These are phyloP conservation scores for Augochlorella aurata DNA, from an alignment of 2,888 invertebrate species.

Conservation along the genomic window DNA sequence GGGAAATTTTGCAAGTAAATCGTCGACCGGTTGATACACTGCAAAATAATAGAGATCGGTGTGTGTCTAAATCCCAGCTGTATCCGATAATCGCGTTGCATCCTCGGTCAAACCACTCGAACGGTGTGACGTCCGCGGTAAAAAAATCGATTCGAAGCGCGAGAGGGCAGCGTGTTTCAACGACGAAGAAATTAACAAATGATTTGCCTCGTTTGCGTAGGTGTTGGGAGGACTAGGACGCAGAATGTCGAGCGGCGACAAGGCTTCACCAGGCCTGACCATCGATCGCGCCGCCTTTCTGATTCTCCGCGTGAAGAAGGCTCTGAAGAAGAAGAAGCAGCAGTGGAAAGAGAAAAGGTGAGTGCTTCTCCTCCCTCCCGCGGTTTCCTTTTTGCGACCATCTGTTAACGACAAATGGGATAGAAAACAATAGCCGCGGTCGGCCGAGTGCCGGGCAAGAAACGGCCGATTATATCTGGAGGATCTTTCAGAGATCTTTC, in stretches of 20 bases:
- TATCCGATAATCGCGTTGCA: too few relatives aligned
- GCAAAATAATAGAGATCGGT: too few relatives aligned
- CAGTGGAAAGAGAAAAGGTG: constrained; percentile 93
- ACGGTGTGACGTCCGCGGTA: too few relatives aligned
- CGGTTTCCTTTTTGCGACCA: neutral
- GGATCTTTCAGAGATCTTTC: neutral
- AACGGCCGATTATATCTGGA: constrained; percentile 2
- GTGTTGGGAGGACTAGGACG: constrained; percentile 74
- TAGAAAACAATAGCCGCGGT: neutral
- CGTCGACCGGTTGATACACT: too few relatives aligned
- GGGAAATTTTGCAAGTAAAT: neutral
- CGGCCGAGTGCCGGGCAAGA: neutral
- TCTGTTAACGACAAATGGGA: neutral
- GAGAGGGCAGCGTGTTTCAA: neutral
- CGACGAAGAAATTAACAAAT: neutral
- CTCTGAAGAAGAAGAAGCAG: constrained; percentile 94
- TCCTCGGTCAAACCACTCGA: too few relatives aligned
- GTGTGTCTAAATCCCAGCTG: too few relatives aligned
- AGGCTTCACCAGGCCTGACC: constrained; percentile 87
- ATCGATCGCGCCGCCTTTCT: constrained; percentile 95
- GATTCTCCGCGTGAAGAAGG: constrained; percentile 92
- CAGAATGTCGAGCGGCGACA: constrained; percentile 80
- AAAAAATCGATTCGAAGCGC: too few relatives aligned
- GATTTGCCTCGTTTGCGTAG: constrained; percentile 52
- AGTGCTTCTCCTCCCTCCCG: constrained; percentile 69